A percentile compares a stretch with the other conserved stretches of the same genome.
phyloP scores from a whole-genome alignment of 2,113 vertebrate genomes.

The Rhineura floridana region DNA sequence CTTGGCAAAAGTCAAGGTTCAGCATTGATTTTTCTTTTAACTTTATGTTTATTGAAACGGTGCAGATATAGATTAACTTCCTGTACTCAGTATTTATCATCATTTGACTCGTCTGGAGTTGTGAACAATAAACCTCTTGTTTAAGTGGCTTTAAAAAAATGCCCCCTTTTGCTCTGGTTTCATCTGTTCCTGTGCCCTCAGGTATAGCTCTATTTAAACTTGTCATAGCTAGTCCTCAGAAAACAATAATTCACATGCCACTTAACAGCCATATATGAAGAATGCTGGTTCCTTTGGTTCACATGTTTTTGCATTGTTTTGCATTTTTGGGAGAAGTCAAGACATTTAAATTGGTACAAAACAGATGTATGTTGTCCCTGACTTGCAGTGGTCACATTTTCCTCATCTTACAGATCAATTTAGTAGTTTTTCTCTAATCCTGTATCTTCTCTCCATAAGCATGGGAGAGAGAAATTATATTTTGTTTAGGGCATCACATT shows the following conservation, averaged over 20 bases:
- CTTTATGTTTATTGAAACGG: slow-evolving; percentile 67
- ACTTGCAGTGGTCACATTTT: background rate
- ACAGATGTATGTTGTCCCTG: background rate
- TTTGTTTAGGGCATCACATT: background rate
- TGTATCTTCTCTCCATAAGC: background rate
- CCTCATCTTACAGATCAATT: background rate
- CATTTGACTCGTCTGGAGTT: slow-evolving; percentile 52
- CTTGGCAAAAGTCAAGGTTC: slow-evolving; percentile 56
- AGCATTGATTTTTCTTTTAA: slow-evolving; percentile 61
- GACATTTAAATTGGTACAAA: background rate
- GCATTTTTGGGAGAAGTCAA: background rate
- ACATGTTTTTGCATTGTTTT: background rate
- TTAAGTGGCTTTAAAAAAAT: slow-evolving; percentile 57
- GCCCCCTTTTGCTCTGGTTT: slow-evolving; percentile 36
- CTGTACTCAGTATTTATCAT: slow-evolving; percentile 66
- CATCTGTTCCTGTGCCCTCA: slow-evolving; percentile 30
- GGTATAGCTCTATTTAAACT: slow-evolving; percentile 65
- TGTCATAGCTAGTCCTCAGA: slow-evolving; percentile 43
- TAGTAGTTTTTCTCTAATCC: background rate
- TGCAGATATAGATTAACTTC: slow-evolving; percentile 68
- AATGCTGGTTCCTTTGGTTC: slow-evolving; percentile 22
- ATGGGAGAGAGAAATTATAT: background rate
- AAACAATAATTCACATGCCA: slow-evolving; percentile 42
- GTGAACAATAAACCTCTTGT: slow-evolving; percentile 67
- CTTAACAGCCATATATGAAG: slow-evolving; percentile 48